Evolutionary conservation across 1,140 invertebrate species (phyloP).

Genomic region (Bradynema listronoti): DNA sequence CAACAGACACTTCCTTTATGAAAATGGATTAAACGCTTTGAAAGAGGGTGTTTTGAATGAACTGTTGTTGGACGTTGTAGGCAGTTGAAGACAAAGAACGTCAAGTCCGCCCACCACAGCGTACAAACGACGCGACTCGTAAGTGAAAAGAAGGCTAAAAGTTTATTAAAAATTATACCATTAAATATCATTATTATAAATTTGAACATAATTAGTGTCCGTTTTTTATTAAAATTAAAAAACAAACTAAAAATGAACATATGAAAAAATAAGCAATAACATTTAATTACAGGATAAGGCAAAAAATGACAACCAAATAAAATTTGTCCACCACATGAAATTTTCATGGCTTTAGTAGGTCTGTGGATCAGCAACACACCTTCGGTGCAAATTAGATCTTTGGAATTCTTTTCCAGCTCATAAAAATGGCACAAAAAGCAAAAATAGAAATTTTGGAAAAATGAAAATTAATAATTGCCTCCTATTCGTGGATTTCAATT

Average conservation of each 20-base stretch:
- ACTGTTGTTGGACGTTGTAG: slow-evolving; percentile 4
- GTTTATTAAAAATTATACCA: no score
- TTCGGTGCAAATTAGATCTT: no score
- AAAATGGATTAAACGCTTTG: slow-evolving; percentile 24
- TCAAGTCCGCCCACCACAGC: slow-evolving; percentile 29
- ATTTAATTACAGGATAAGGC: not conserved
- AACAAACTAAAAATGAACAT: not conserved
- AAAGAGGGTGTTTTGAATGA: slow-evolving; percentile 7
- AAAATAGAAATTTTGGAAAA: not conserved
- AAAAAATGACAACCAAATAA: not conserved
- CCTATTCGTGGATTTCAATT: no score
- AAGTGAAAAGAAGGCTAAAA: slow-evolving; percentile 39
- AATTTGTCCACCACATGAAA: not conserved
- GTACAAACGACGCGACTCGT: slow-evolving; percentile 39
- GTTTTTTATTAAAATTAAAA: no score
- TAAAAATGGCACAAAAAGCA: no score
- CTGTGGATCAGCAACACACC: not conserved
- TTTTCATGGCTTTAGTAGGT: not conserved
- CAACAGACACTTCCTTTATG: no score
- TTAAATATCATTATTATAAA: no score
- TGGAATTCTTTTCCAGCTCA: no score
- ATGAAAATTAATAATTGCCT: no score
- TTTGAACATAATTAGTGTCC: no score
- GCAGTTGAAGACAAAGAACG: slow-evolving; percentile 39
- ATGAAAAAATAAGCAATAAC: slow-evolving; percentile 2